Evolutionary conservation across 64 coral and sea anemone genomes (phyloP).

Genomic region (Astreopora myriophthalma): DNA sequence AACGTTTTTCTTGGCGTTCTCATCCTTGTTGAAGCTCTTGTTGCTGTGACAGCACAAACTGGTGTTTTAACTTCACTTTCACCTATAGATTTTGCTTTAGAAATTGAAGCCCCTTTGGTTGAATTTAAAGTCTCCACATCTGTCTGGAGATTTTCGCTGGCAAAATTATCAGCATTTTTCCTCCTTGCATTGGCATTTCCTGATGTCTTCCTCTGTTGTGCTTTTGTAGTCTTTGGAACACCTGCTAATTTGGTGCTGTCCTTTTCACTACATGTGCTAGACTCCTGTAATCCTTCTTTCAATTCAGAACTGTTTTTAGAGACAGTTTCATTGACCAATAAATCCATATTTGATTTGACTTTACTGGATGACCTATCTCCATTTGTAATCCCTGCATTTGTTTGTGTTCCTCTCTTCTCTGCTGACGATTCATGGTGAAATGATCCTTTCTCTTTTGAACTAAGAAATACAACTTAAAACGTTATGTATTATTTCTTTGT

Average conservation of each 20-base stretch:
- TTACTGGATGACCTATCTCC: background rate
- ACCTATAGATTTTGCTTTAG: background rate
- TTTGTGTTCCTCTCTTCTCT: background rate
- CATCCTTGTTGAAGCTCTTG: constrained; percentile 17
- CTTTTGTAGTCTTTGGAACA: constrained; percentile 2
- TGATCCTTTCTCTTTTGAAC: background rate
- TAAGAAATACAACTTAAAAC: background rate
- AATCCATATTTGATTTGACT: background rate
- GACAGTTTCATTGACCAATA: background rate
- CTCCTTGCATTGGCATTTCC: background rate
- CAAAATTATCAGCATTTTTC: background rate
- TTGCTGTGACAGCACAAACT: background rate
- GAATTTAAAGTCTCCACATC: background rate
- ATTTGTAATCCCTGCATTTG: background rate
- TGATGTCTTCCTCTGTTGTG: background rate
- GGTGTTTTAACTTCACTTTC: background rate
- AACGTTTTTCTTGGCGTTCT: background rate
- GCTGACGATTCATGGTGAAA: background rate
- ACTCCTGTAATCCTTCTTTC: background rate
- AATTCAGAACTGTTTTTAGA: background rate
- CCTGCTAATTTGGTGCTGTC: background rate
- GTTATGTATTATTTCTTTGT: no score
- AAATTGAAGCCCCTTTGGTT: background rate
- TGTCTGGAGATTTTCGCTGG: background rate
- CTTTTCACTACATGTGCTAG: background rate